These are phyloP conservation scores for Noctua janthe DNA, from an alignment of 2,888 invertebrate genomes.

Conservation along the genomic window DNA sequence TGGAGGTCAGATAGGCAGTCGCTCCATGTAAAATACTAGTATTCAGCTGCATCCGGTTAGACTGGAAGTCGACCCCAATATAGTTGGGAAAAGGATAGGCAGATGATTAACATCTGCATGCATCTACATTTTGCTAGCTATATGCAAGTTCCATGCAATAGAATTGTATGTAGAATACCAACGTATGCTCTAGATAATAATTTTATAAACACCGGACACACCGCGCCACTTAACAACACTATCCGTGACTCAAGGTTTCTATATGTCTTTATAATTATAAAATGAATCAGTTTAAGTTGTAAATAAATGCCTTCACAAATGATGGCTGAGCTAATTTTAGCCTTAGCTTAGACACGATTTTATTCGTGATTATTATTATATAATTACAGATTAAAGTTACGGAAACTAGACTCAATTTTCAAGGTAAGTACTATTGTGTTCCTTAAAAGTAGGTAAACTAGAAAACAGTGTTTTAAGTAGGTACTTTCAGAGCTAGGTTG, in stretches of 20 bases:
- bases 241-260: slow-evolving; percentile 50
- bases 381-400: slow-evolving; percentile 29
- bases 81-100: too few species aligned
- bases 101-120: too few species aligned
- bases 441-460: slow-evolving; percentile 6
- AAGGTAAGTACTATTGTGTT: slow-evolving; percentile 34
- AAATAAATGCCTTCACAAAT: slow-evolving; percentile 39
- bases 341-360: slow-evolving; percentile 9
- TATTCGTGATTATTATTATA: slow-evolving; percentile 16
- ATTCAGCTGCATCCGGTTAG: too few species aligned
- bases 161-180: background rate
- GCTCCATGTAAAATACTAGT: too few species aligned
- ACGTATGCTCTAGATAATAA: slow-evolving; percentile 22
- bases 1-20: too few species aligned
- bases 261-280: slow-evolving; percentile 36
- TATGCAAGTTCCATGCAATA: background rate
- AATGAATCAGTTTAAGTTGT: slow-evolving; percentile 50
- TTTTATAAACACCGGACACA: slow-evolving; percentile 35
- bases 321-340: slow-evolving; percentile 30
- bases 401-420: slow-evolving; percentile 28
- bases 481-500: background rate
- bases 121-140: background rate
- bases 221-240: slow-evolving; percentile 37
- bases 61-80: too few species aligned
- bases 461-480: slow-evolving; percentile 9